Base-by-base conservation (phyloP, 2,888 invertebrate species). In the Bhutanitis thaidina region DNA sequence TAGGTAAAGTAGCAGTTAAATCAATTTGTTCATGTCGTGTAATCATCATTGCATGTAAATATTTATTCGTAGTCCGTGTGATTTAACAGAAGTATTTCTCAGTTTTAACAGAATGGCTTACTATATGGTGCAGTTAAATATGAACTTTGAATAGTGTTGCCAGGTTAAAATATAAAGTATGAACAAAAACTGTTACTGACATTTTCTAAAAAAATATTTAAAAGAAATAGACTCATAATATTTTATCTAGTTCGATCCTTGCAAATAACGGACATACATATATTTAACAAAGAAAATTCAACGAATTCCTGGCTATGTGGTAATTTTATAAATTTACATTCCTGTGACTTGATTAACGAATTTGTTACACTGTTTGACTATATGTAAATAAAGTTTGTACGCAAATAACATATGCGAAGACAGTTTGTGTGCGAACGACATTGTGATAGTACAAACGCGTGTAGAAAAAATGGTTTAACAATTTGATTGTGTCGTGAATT, bases 401-500 rank as follows among this genome's bases (percentile, higher is more conserved):
- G 34, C 29, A 13, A 47, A 29, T 7, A 47, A 29, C 8, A 9
- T 37, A 20, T 25, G 7, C 25, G 10, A 8, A 3, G 20, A 20
- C n/a, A 34, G n/a, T 4, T 27, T n/a, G n/a, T n/a, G 15, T 41
- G 34, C 29, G 10, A 47, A 29, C 5, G 39, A 29, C 8, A 27
- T 30, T 80, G 79, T 81, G 78, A 78, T 80, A 79, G 71, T 69
- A 60, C 67, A 66, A 57, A 64, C 55, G 59, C 69, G 68, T 79
- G 72, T 79, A 77, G 56, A 74, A 74, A 67, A 55, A 74, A 66
- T 59, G 62, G 62, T 65, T 69, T 65, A 67, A 69, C 67, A 66
- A 64, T 72, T 40, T 20, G 20, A 20, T 71, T 63, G 69, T 78
- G 69, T 74, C 69, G 71, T 74, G 67, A 71, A 61, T 71, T 69